Base-by-base conservation (phyloP, 2,113 vertebrate genomes). In the Nansenia antarctica region DNA sequence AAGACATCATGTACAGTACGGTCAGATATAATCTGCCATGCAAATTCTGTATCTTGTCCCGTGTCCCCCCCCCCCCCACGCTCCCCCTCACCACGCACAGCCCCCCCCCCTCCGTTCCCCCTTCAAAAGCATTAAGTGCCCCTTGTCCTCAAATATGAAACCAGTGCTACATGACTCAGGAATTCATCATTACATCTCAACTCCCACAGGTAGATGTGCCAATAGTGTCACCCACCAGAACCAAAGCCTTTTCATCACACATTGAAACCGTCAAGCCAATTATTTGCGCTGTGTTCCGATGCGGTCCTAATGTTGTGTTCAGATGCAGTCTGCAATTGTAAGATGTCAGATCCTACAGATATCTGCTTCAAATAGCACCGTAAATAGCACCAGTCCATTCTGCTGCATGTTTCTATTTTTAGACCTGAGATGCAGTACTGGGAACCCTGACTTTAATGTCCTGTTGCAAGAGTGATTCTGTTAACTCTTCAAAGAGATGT, bases 381-480 rank as follows among this genome's bases (percentile, higher is more conserved):
- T 77, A 92, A 90, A 92, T 92, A 90, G 91, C 87, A 87, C 73
- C 80, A 76, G 74, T 88, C 84, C 84, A 70, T 88, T 89, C 89
- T 91, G 80, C 88, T 88, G 91, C 90, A 89, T 86, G 86, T 66
- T 85, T 79, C 91, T 92, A 92, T 93, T 90, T 91, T 90, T 93
- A 92, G 92, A 76, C 77, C 68, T 5, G 74, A 80, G 82, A 88
- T 87, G 85, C 88, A 85, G 91, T 86, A 82, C 85, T 82, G 89
- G 82, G 80, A 89, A 73, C 76, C 72, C 2, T 39, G 11, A 8
- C 35, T 39, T 39, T 39, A 12, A 39, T 45, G 42, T 45, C 42
- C 14, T 47, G 4, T 15, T 15, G 20, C 11, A 22, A 49, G 5
- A 49, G 20, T 49, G 45, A 8, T 20, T 15, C 1, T 20, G 35